Evolutionary conservation across 2,113 vertebrate species (phyloP).

Genomic region (Butorides virescens): DNA sequence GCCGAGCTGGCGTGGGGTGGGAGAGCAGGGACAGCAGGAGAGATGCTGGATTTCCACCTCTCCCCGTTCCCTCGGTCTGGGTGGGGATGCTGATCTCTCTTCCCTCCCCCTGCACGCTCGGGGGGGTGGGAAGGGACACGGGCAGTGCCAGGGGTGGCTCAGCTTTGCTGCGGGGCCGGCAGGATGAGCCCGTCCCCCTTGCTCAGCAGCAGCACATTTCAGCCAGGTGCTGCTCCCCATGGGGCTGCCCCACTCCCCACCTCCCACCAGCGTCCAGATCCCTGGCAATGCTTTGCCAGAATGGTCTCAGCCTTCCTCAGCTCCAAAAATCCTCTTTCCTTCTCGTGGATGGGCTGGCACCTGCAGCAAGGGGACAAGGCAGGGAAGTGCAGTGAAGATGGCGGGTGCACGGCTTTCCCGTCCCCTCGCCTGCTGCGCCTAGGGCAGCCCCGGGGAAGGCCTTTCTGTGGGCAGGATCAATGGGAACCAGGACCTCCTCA

Average conservation of each 20-base stretch:
- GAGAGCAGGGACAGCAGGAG: background rate
- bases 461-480: background rate
- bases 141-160: background rate
- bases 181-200: background rate
- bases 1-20: fast-evolving
- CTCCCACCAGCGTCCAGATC: background rate
- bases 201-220: background rate
- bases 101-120: background rate
- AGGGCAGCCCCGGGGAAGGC: background rate
- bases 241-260: background rate
- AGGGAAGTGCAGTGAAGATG: fast-evolving
- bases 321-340: background rate
- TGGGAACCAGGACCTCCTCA: background rate
- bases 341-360: background rate
- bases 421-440: background rate
- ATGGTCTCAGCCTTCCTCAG: background rate
- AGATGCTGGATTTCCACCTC: background rate
- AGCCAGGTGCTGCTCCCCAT: background rate
- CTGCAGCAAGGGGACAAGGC: background rate
- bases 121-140: background rate
- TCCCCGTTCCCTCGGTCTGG: fast-evolving
- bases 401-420: background rate
- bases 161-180: background rate
- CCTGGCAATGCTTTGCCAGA: background rate
- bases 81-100: background rate